phyloP scores from a whole-genome alignment of 2,888 invertebrate genomes.

The Euspilapteryx auroguttella region DNA sequence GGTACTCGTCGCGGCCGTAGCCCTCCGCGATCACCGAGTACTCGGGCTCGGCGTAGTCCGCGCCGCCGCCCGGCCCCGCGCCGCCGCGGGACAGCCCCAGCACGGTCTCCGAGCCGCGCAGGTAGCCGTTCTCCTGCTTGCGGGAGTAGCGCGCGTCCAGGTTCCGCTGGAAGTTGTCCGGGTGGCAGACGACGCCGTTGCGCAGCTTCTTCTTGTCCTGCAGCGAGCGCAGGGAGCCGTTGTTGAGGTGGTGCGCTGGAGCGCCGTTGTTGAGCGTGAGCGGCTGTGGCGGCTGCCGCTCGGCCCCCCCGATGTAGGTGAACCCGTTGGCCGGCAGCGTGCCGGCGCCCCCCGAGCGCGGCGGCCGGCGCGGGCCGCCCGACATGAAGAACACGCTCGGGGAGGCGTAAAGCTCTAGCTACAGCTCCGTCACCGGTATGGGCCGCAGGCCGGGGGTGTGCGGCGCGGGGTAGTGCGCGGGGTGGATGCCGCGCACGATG shows the following conservation, averaged over 20 bases:
- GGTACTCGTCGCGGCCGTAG: constrained; percentile 35
- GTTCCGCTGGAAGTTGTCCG: constrained; percentile 54
- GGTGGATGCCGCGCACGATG: constrained; percentile 68
- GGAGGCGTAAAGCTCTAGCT: constrained; percentile 94
- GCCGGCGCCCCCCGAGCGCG: constrained; percentile 58
- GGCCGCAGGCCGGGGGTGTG: constrained; percentile 60
- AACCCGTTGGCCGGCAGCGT: constrained; percentile 74
- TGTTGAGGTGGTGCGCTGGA: constrained; percentile 50
- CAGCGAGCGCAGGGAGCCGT: constrained; percentile 51
- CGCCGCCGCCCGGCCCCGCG: constrained; percentile 23
- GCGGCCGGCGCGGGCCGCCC: constrained; percentile 58
- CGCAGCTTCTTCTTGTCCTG: constrained; percentile 51
- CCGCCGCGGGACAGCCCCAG: constrained; percentile 32
- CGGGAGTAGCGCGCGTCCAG: constrained; percentile 49
- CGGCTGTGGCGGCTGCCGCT: constrained; percentile 53
- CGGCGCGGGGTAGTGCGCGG: constrained; percentile 54
- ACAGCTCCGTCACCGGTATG: constrained; percentile 90
- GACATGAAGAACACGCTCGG: constrained; percentile 79
- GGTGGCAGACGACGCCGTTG: constrained; percentile 43
- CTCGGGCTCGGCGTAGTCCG: constrained; percentile 50
- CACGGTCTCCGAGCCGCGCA: constrained; percentile 45
- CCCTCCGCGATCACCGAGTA: constrained; percentile 53
- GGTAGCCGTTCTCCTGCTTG: constrained; percentile 55
- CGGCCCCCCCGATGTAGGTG: constrained; percentile 73
- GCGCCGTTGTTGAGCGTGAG: constrained; percentile 55